Evolutionary conservation across 2,113 vertebrate species (phyloP).

Genomic region (Scolopax mira): DNA sequence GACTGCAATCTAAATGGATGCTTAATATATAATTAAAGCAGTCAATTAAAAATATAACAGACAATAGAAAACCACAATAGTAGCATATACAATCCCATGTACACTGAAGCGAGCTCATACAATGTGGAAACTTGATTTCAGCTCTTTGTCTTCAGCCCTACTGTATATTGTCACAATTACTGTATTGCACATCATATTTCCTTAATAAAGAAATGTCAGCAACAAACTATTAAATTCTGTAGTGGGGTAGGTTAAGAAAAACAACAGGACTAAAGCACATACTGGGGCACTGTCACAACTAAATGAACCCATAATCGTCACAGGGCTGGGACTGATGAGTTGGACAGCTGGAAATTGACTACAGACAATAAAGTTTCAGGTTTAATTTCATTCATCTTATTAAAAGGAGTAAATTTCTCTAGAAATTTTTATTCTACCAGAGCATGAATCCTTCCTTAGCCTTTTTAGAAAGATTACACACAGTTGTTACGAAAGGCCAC

Average conservation of each 20-base stretch:
- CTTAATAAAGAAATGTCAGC: neutral
- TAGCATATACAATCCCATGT: fast-evolving
- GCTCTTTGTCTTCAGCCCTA: neutral
- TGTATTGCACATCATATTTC: neutral
- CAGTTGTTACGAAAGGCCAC: neutral
- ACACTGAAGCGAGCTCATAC: neutral
- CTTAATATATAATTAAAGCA: neutral
- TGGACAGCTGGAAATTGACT: neutral
- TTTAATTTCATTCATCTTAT: neutral
- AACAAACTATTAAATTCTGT: neutral
- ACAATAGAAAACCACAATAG: neutral
- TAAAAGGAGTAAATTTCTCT: neutral
- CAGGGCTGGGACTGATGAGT: neutral
- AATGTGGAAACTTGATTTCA: neutral
- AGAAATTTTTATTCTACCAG: neutral
- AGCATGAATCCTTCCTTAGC: neutral
- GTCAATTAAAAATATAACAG: neutral
- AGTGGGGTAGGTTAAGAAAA: neutral
- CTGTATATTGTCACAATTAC: neutral
- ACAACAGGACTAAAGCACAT: neutral
- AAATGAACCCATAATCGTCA: neutral
- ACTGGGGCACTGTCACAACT: neutral
- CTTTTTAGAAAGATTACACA: neutral
- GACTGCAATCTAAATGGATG: neutral
- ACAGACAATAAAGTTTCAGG: neutral